These are phyloP conservation scores for Rousettus madagascariensis DNA, from an alignment of 2,797 vertebrate species.

Conservation along the genomic window DNA sequence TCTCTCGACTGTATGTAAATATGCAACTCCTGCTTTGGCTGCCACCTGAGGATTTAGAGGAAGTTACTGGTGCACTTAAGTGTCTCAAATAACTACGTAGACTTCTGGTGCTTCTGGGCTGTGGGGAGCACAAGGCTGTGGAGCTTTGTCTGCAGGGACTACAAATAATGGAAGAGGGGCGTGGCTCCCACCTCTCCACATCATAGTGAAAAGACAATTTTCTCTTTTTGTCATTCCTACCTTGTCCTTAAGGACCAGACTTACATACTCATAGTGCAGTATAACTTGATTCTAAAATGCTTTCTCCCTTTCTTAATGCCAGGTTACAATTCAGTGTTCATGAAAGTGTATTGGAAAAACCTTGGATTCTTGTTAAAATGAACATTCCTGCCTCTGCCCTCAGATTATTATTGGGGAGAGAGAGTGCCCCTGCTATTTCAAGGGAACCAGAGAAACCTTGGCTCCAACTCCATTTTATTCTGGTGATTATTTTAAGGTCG, in stretches of 20 bases:
- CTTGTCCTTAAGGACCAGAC: conserved; percentile 23
- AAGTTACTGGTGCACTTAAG: not conserved
- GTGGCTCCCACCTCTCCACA: not conserved
- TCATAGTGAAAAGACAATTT: not conserved
- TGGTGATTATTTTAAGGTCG: not conserved
- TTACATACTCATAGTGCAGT: not conserved
- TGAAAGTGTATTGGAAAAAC: not conserved
- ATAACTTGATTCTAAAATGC: not conserved
- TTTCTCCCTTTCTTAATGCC: not conserved
- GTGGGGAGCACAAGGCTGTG: not conserved
- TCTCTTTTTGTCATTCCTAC: not conserved
- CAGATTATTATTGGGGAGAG: not conserved
- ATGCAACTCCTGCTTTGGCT: not conserved
- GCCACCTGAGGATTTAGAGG: not conserved
- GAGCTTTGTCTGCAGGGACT: not conserved
- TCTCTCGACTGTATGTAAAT: not conserved
- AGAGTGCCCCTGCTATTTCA: not conserved
- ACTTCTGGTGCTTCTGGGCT: not conserved
- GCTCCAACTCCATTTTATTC: not conserved
- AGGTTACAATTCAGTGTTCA: not conserved
- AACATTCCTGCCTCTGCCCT: not conserved
- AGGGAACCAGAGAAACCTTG: not conserved
- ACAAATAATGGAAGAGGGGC: not conserved
- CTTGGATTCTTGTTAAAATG: not conserved
- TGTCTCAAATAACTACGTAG: not conserved